These are phyloP conservation scores for Notolabrus celidotus DNA, from an alignment of 2,797 vertebrate species.

Conservation along the genomic window DNA sequence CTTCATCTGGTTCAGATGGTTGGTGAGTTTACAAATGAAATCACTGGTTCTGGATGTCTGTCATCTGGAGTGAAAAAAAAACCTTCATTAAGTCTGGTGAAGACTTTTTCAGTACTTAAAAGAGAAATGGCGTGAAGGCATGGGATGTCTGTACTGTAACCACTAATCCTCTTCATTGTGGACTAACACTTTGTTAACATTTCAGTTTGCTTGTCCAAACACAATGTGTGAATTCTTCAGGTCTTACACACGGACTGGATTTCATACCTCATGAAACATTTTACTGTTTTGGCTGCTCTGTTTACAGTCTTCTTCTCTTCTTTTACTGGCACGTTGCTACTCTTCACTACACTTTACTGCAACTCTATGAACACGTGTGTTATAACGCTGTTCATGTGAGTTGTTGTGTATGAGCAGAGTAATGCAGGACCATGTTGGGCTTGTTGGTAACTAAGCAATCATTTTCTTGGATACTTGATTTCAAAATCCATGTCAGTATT, in stretches of 20 bases:
- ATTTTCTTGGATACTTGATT: too few species aligned
- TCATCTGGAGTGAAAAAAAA: conserved; percentile 9
- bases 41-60: conserved; percentile 11
- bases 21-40: conserved; percentile 22
- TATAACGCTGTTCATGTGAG: background rate
- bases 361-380: background rate
- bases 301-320: background rate
- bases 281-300: background rate
- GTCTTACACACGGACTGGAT: background rate
- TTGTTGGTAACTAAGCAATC: too few species aligned
- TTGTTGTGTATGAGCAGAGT: background rate
- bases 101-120: background rate
- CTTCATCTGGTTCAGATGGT: conserved; percentile 47
- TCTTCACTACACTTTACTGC: background rate
- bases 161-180: background rate
- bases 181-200: background rate
- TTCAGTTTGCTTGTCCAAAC: background rate
- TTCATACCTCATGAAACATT: background rate
- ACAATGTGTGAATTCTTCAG: background rate
- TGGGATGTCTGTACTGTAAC: background rate
- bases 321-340: background rate
- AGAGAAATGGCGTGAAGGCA: background rate
- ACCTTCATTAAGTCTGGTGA: conserved; percentile 1
- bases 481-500: too few species aligned
- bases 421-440: too few species aligned